Evolutionary conservation across 1,140 invertebrate species (phyloP), one percentile per base, ranked within the genome.

Genomic region (Brevipalpus yothersi): DNA sequence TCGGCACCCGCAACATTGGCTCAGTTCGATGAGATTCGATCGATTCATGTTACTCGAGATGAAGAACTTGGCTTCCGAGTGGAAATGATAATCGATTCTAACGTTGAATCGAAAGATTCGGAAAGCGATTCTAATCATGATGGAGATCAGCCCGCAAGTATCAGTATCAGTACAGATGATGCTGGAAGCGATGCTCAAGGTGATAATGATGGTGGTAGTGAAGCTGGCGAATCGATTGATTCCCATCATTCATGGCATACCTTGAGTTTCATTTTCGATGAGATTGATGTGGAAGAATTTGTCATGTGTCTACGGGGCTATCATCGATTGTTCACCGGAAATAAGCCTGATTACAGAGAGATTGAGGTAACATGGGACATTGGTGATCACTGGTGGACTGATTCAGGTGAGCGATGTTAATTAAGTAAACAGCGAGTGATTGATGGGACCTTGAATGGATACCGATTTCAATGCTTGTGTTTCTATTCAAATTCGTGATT

Each of bases 261-360:
- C 31, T 19, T 60, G 39, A n/a, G 17, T 59, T 76, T 86, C 60
- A 78, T 76, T n/a, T 78, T 89, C 73, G 82, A 89, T 67, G 84
- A 86, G 66, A 75, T 81, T 17, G 86, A 90, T 72, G 83, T 83
- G 0, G 79, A 80, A 60, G 86, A 90, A 69, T 80, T 89, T 68
- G 81, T 85, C 19, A 72, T 85, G n/a, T 79, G 87, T 42, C 74
- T 88, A 9, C 77, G 80, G 62, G 86, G 86, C 58, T 85, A 85
- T 68, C 82, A 79, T 67, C 75, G 74, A 42, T 71, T 85, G 42
- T 73, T 80, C 2, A 80, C 79, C 47, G 75, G 76, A 47, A 23
- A 57, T 43, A 47, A 56, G 15, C 49, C 49, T 10, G 10, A 21
- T 41, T 21, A 43, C 7, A 47, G 41, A 53, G 63, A 65, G 15